Conservation (phyloP, 2,113 vertebrate genomes). For the Colossoma macropomum region DNA sequence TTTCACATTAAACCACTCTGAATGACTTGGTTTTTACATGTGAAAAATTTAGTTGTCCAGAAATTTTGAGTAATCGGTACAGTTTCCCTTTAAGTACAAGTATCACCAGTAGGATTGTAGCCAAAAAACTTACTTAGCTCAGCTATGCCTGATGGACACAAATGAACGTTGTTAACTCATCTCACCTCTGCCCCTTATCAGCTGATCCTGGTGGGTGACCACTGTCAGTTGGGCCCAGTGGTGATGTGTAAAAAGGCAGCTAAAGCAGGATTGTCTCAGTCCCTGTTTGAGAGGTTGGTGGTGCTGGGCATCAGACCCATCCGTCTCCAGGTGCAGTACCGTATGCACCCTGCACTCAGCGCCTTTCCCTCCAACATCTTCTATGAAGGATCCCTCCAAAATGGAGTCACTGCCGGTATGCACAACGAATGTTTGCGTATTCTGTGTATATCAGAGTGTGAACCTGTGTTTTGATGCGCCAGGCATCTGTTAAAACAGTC, state of each 20-base stretch:
- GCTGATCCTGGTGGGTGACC: constrained; percentile 97
- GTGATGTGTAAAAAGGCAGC: constrained; percentile 99
- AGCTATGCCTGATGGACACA: too few species aligned
- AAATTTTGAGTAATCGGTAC: too few species aligned
- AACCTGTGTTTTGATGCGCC: background rate
- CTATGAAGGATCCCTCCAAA: constrained; percentile 97
- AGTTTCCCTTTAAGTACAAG: too few species aligned
- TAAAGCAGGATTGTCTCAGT: constrained; percentile 95
- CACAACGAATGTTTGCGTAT: background rate
- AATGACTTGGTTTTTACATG: too few species aligned
- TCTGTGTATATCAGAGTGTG: background rate
- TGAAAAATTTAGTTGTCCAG: too few species aligned
- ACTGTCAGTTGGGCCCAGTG: constrained; percentile 96
- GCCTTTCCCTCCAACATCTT: constrained; percentile 99
- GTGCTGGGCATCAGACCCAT: constrained; percentile 98
- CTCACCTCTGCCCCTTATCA: constrained; percentile 57
- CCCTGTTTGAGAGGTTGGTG: constrained; percentile 92
- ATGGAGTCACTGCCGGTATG: constrained; percentile 93
- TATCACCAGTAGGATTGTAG: too few species aligned
- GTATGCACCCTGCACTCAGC: constrained; percentile 97
- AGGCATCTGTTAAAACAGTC: background rate
- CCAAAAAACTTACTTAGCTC: too few species aligned
- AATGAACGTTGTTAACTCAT: background rate
- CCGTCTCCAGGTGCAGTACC: constrained; percentile 97
- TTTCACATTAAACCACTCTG: too few species aligned